phyloP scores from a whole-genome alignment of 2,797 vertebrate genomes.

The Synanceia verrucosa region DNA sequence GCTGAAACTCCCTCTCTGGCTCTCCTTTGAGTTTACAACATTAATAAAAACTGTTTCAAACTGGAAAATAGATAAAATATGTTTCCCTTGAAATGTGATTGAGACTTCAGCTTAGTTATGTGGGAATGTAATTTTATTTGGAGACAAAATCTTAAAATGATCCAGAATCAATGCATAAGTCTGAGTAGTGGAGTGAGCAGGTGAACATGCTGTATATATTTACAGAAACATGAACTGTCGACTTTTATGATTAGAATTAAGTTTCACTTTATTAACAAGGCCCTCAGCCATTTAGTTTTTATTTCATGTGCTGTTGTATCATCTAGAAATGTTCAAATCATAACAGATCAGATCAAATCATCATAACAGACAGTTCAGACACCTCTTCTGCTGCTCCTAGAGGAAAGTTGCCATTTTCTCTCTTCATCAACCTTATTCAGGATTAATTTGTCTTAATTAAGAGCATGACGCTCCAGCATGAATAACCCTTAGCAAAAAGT shows the following conservation, averaged over 20 bases:
- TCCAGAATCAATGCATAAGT: too few species aligned
- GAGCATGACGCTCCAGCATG: not conserved
- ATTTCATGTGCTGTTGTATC: not conserved
- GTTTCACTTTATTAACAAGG: not conserved
- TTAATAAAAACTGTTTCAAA: too few species aligned
- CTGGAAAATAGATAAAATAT: too few species aligned
- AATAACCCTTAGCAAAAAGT: too few species aligned
- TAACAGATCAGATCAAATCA: too few species aligned
- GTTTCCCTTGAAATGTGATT: too few species aligned
- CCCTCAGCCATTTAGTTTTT: not conserved
- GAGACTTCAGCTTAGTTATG: too few species aligned
- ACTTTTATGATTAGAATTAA: not conserved
- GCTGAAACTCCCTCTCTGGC: too few species aligned
- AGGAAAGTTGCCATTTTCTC: not conserved
- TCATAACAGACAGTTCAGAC: not conserved
- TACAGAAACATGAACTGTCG: not conserved
- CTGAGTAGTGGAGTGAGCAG: not conserved
- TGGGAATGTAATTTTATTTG: too few species aligned
- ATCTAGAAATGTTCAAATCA: not conserved
- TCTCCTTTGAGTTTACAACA: too few species aligned
- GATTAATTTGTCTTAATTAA: not conserved
- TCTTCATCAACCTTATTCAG: not conserved
- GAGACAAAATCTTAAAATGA: too few species aligned
- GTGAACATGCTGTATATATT: not conserved
- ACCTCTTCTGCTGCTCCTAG: not conserved